These are phyloP conservation scores for Polyboroides typus DNA, from an alignment of 2,797 vertebrate genomes.

Conservation along the genomic window DNA sequence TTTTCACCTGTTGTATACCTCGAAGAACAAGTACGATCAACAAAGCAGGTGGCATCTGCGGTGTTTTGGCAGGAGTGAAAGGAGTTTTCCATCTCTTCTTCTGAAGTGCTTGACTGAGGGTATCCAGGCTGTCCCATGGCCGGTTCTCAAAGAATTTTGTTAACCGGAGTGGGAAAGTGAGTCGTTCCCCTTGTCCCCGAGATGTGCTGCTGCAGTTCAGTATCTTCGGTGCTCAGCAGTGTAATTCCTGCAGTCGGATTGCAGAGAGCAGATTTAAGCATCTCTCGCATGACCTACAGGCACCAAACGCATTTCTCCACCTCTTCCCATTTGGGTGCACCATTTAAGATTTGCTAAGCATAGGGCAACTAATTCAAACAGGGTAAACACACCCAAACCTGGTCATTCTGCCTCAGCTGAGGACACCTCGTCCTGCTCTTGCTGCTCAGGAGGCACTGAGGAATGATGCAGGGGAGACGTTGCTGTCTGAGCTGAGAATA, in stretches of 20 bases:
- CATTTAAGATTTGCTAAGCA: background rate
- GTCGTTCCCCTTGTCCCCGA: background rate
- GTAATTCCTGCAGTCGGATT: background rate
- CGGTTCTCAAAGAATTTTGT: background rate
- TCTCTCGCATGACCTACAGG: background rate
- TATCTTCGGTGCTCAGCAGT: background rate
- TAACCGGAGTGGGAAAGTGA: background rate
- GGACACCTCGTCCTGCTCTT: background rate
- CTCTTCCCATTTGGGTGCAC: background rate
- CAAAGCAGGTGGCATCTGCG: background rate
- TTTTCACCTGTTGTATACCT: background rate
- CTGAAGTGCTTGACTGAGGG: background rate
- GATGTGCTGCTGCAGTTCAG: background rate
- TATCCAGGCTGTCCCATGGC: background rate
- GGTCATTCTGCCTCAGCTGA: background rate
- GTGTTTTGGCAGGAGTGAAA: background rate
- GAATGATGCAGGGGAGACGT: background rate
- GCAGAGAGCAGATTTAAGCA: background rate
- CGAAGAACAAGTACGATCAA: background rate
- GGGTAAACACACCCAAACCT: background rate
- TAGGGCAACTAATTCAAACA: background rate
- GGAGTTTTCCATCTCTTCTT: background rate
- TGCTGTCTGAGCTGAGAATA: background rate
- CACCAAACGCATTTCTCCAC: background rate
- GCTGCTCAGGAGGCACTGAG: background rate